Conservation (phyloP, 2,888 invertebrate genomes). For the Protonemura montana region DNA sequence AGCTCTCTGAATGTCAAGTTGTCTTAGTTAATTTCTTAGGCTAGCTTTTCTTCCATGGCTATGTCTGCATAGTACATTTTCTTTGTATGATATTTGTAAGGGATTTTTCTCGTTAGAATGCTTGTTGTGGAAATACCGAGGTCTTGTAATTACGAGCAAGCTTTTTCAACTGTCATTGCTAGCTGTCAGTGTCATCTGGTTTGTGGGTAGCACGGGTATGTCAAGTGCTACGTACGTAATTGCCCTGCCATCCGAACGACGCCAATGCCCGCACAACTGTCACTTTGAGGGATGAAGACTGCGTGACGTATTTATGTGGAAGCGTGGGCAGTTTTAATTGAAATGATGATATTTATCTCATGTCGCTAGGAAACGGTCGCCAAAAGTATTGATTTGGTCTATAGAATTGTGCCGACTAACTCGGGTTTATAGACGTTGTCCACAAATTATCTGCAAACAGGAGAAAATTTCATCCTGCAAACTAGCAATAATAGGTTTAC, state of each 20-base stretch:
- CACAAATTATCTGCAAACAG: too few relatives aligned
- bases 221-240: neutral
- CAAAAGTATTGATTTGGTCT: too few relatives aligned
- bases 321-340: constrained; percentile 1
- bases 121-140: neutral
- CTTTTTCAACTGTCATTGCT: neutral
- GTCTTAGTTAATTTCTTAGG: neutral
- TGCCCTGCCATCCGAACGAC: neutral
- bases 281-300: neutral
- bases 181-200: neutral
- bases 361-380: neutral
- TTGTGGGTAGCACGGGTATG: neutral
- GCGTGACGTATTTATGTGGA: neutral
- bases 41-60: too few relatives aligned
- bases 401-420: too few relatives aligned
- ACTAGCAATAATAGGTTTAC: too few relatives aligned
- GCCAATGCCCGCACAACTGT: neutral
- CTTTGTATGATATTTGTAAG: too few relatives aligned
- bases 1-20: neutral
- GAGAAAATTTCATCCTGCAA: too few relatives aligned
- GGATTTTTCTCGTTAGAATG: too few relatives aligned
- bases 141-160: neutral
- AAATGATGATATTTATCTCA: neutral
- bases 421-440: too few relatives aligned
- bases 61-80: too few relatives aligned